phyloP scores from a whole-genome alignment of 2,113 vertebrate genomes.

The Delphinus delphis region DNA sequence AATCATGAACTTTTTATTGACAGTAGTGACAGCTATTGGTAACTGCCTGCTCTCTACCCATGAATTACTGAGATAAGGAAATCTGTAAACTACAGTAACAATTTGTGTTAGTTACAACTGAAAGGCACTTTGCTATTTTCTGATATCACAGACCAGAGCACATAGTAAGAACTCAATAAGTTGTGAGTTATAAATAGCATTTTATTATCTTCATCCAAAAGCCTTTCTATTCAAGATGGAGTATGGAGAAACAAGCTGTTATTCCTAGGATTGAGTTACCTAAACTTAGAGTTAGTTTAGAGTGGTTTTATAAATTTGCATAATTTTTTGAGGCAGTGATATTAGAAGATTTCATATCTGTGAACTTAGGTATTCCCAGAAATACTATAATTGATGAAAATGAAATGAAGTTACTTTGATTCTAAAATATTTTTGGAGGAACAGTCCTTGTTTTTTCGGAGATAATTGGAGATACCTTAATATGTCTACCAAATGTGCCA shows the following conservation, averaged over 20 bases:
- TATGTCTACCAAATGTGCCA: not conserved
- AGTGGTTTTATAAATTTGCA: not conserved
- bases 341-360: not conserved
- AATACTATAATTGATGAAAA: not conserved
- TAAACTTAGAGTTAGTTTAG: not conserved
- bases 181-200: not conserved
- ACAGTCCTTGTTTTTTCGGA: not conserved
- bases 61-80: constrained; percentile 15
- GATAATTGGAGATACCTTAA: not conserved
- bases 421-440: not conserved
- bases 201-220: not conserved
- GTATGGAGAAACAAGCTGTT: not conserved
- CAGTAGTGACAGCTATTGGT: constrained; percentile 28
- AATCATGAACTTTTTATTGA: constrained; percentile 57
- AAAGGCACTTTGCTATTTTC: constrained; percentile 44
- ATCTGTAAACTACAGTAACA: not conserved
- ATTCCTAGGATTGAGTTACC: not conserved
- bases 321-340: not conserved
- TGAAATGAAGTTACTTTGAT: not conserved
- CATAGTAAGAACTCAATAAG: not conserved
- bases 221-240: not conserved
- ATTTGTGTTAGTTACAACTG: constrained; percentile 37
- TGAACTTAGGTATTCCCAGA: not conserved
- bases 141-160: not conserved
- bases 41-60: constrained; percentile 40